Conservation (phyloP, 2,888 invertebrate genomes). For the Cantharis flavilabris region DNA sequence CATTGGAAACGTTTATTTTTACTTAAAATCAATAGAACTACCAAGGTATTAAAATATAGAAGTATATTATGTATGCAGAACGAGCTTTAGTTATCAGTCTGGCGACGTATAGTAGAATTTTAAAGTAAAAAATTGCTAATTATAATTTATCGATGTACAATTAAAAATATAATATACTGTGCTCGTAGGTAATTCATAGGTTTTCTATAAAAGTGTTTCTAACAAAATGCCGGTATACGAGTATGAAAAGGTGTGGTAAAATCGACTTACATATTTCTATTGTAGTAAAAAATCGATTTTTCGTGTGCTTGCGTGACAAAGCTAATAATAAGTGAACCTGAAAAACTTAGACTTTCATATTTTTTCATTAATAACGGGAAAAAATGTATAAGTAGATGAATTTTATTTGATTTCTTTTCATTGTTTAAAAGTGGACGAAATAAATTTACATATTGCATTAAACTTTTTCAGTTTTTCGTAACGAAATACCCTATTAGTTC, state of each 20-base stretch:
- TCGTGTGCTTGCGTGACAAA: slow-evolving; percentile 49
- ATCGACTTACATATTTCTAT: slow-evolving; percentile 39
- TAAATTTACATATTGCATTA: slow-evolving; percentile 2
- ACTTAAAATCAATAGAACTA: background rate
- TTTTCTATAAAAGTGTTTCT: background rate
- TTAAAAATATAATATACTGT: slow-evolving; percentile 15
- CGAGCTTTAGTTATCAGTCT: slow-evolving; percentile 6
- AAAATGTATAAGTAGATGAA: slow-evolving; percentile 29
- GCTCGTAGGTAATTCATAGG: background rate
- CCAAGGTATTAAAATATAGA: background rate
- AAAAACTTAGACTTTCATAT: slow-evolving; percentile 39
- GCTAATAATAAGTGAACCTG: slow-evolving; percentile 48
- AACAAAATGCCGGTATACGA: background rate
- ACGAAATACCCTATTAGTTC: background rate
- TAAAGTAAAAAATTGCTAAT: background rate
- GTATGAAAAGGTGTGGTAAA: slow-evolving; percentile 43
- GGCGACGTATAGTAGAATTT: background rate
- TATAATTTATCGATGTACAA: background rate
- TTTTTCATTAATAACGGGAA: slow-evolving; percentile 40
- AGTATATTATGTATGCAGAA: background rate
- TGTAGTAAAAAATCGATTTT: slow-evolving; percentile 50
- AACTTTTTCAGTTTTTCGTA: background rate
- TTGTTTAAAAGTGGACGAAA: slow-evolving; percentile 4
- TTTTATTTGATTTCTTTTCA: slow-evolving; percentile 14
- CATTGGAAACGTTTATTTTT: background rate